Base-by-base conservation (phyloP, 2,113 vertebrate species). In the Anas platyrhynchos region DNA sequence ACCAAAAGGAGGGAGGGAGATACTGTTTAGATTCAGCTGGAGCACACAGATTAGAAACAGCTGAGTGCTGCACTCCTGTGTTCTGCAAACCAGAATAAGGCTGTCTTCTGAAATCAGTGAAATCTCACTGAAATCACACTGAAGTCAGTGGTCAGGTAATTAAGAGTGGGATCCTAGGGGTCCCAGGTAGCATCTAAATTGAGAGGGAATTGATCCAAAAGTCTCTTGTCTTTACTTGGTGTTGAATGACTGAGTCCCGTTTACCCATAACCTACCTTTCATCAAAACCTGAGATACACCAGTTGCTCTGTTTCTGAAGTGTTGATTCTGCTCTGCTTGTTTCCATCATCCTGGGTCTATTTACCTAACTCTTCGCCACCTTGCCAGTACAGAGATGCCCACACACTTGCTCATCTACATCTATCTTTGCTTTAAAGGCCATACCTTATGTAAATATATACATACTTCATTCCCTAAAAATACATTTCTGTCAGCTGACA, bases 391-490 rank as follows among this genome's bases (percentile, higher is more conserved):
- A 50, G 29, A 68, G 69, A 81, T 91, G 16, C 73, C 91, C 63
- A 89, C 58, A 2, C 86, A 73, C 27, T 95, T 91, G 59, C 36
- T 94, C 54, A 59, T 96, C 54, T 83, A 61, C n/a, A 76, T 87
- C 79, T 88, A 88, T 89, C 59, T 94, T 94, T 87, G 43, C 68
- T 86, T 77, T 83, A 93, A 97, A 97, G 76, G 82, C 41, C 67
- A 56, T 92, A 92, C 62, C 69, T 92, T 89, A 90, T 93, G 78
- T 83, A 86, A 91, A 89, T 90, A 86, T 65, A 68, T 76, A 96
- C 56, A 66, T 86, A 73, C 68, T 78, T 94, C 86, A 91, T 71
- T 86, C 38, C 29, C 85, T 83, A 96, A 88, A 93, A 96, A 95
- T 91, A 94, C 26, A 58, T 62, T 89, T 83, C 26, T 87, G 55